Conservation (phyloP, 2,888 invertebrate genomes). For the Altica lythri region DNA sequence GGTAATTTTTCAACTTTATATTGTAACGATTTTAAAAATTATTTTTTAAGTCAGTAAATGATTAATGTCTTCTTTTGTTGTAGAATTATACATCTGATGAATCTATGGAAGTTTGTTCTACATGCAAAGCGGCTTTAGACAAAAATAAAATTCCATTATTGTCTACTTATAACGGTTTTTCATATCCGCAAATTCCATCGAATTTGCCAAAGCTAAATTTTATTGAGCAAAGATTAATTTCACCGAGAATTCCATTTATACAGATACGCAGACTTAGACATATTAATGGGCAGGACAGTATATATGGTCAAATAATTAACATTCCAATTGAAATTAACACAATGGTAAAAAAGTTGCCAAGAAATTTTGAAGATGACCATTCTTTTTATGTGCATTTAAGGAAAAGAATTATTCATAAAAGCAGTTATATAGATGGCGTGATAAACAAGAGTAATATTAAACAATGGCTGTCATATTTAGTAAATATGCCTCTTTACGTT, state of each 20-base stretch:
- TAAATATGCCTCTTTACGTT: too few relatives aligned
- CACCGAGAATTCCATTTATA: constrained; percentile 35
- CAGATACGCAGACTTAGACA: constrained; percentile 30
- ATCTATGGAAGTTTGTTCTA: constrained; percentile 14
- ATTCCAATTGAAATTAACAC: constrained; percentile 37
- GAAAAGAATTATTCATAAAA: too few relatives aligned
- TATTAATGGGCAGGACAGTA: constrained; percentile 41
- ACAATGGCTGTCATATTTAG: too few relatives aligned
- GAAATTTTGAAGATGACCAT: constrained; percentile 21
- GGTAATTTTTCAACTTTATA: not conserved
- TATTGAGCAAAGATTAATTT: constrained; percentile 39
- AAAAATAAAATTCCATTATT: constrained; percentile 22
- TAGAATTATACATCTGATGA: constrained; percentile 2
- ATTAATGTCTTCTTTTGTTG: not conserved
- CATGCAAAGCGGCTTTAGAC: constrained; percentile 13
- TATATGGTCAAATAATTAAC: constrained; percentile 43
- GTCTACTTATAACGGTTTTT: constrained; percentile 38
- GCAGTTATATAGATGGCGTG: too few relatives aligned
- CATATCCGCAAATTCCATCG: constrained; percentile 36
- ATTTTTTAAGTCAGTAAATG: not conserved
- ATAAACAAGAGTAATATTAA: too few relatives aligned
- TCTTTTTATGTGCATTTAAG: not conserved
- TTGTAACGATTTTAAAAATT: not conserved
- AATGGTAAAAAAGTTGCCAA: constrained; percentile 33
- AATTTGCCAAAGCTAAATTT: constrained; percentile 31